Evolutionary conservation across 2,888 invertebrate genomes (phyloP).

Genomic region (Drosophila emarginata): DNA sequence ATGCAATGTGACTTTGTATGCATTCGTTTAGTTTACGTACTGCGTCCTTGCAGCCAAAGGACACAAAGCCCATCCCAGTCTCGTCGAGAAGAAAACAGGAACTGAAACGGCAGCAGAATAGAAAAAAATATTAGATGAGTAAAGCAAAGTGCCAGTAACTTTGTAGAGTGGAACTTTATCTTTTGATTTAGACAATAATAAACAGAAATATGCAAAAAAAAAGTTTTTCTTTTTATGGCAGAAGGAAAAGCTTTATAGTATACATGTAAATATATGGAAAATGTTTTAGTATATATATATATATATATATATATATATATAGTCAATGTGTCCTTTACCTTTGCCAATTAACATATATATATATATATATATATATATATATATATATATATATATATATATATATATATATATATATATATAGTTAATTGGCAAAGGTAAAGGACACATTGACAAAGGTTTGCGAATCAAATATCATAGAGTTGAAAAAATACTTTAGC

Average conservation of each 20-base stretch:
- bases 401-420: background rate
- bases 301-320: too few species aligned
- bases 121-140: background rate
- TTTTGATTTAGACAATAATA: constrained; percentile 74
- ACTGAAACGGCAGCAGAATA: too few species aligned
- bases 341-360: background rate
- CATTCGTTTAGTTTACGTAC: constrained; percentile 51
- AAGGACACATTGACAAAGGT: background rate
- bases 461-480: background rate
- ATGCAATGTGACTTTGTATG: constrained; percentile 56
- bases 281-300: too few species aligned
- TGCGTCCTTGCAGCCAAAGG: constrained; percentile 51
- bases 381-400: too few species aligned
- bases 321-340: background rate
- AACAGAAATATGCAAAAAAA: constrained; percentile 61
- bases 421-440: background rate
- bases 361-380: too few species aligned
- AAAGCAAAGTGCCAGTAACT: constrained; percentile 35
- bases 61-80: constrained; percentile 23
- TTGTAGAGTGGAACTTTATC: constrained; percentile 62
- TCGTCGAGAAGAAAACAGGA: background rate
- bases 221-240: constrained; percentile 39
- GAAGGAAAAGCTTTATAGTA: background rate
- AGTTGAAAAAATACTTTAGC: background rate
- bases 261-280: background rate